phyloP scores from a whole-genome alignment of 2,888 invertebrate species.

The Camponotus fellah region DNA sequence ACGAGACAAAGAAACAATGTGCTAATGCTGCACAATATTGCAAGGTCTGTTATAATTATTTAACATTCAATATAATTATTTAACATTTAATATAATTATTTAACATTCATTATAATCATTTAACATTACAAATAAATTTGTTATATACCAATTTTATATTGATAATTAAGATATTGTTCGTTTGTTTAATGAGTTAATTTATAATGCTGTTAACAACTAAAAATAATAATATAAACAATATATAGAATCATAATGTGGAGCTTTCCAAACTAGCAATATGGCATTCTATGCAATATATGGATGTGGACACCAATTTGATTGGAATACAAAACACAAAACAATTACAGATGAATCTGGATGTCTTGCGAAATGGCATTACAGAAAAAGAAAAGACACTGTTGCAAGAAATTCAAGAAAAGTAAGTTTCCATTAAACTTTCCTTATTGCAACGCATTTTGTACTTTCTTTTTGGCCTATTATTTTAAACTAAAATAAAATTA shows the following conservation, averaged over 20 bases:
- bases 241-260: constrained; percentile 88
- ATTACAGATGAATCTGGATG: constrained; percentile 89
- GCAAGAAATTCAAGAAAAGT: constrained; percentile 89
- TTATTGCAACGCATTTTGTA: neutral
- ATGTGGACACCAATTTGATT: constrained; percentile 91
- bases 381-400: constrained; percentile 89
- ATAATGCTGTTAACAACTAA: neutral
- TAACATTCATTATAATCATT: too few species aligned
- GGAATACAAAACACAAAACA: constrained; percentile 91
- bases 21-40: constrained; percentile 89
- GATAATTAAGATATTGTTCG: neutral
- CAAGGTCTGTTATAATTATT: constrained; percentile 86
- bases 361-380: constrained; percentile 89
- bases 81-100: too few species aligned
- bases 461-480: neutral
- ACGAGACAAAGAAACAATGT: constrained; percentile 89
- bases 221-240: constrained; percentile 38
- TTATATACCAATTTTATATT: neutral
- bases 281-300: constrained; percentile 88
- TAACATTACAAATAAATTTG: neutral
- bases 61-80: too few species aligned
- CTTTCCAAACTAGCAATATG: constrained; percentile 91
- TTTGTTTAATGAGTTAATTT: neutral
- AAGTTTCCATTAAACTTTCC: constrained; percentile 73
- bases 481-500: neutral